A percentile compares a stretch with the other conserved stretches of the same genome.
Evolutionary conservation across 2,888 invertebrate genomes (phyloP).

Genomic region (Limnephilus lunatus): DNA sequence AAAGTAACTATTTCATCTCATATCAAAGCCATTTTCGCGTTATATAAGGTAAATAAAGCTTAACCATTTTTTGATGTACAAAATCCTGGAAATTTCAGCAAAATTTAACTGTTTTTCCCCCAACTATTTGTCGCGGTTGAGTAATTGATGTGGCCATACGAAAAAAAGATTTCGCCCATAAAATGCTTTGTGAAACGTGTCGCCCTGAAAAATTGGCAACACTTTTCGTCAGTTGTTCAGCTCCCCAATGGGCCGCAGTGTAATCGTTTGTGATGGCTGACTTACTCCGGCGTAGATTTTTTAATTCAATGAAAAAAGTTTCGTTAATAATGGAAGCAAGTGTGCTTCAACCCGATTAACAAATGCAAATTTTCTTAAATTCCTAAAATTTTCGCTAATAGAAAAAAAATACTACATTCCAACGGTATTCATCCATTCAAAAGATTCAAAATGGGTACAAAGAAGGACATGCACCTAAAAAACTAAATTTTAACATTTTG

Average conservation of each 20-base stretch:
- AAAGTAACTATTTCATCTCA: background rate
- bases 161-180: background rate
- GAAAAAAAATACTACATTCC: too few species aligned
- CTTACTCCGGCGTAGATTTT: background rate
- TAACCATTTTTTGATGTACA: too few species aligned
- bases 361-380: background rate
- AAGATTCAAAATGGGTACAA: too few species aligned
- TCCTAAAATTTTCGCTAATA: too few species aligned
- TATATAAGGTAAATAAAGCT: too few species aligned
- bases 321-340: too few species aligned
- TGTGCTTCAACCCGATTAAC: background rate
- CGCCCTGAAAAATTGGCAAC: background rate
- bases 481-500: too few species aligned
- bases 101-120: background rate
- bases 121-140: background rate
- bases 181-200: background rate
- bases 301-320: background rate
- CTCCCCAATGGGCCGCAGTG: background rate
- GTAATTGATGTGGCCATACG: background rate
- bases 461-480: too few species aligned
- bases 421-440: too few species aligned
- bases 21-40: background rate
- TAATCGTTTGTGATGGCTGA: background rate
- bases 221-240: background rate
- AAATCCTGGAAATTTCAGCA: too few species aligned